phyloP scores from a whole-genome alignment of 35 echinoderm and acorn worm species.

The Patiria miniata region DNA sequence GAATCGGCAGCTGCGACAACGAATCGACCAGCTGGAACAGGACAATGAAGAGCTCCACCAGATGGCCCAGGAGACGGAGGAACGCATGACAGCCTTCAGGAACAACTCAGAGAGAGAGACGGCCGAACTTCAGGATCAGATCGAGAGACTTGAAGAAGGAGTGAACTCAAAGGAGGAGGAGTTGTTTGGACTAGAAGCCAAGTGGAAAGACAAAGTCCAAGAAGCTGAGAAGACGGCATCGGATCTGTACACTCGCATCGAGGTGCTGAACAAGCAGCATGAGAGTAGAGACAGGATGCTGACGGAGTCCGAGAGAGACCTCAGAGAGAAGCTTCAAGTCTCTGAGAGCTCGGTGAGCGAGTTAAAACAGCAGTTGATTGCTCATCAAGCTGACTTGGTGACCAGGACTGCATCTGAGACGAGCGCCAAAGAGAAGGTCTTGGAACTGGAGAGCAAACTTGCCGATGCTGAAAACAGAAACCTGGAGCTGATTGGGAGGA shows the following conservation, averaged over 20 bases:
- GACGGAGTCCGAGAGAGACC: slow-evolving; percentile 48
- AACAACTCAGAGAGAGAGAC: slow-evolving; percentile 49
- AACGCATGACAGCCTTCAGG: slow-evolving; percentile 50
- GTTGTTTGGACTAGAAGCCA: slow-evolving; percentile 25
- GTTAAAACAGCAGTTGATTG: slow-evolving; percentile 35
- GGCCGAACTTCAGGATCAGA: slow-evolving; percentile 54
- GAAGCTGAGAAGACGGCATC: slow-evolving; percentile 67
- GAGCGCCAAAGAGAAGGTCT: slow-evolving; percentile 36
- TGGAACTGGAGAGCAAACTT: slow-evolving; percentile 67
- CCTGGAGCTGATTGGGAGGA: slow-evolving; percentile 54
- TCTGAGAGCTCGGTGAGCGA: slow-evolving; percentile 32
- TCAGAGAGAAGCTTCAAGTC: slow-evolving; percentile 35
- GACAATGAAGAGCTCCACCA: slow-evolving; percentile 81
- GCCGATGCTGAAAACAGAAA: slow-evolving; percentile 54
- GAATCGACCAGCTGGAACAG: slow-evolving; percentile 63
- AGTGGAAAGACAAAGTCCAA: slow-evolving; percentile 46
- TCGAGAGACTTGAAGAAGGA: slow-evolving; percentile 48
- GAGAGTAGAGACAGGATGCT: slow-evolving; percentile 61
- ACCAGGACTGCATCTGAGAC: background rate
- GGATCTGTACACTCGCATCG: slow-evolving; percentile 73
- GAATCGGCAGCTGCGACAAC: slow-evolving; percentile 70
- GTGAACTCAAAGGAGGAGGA: slow-evolving; percentile 26
- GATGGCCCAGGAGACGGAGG: slow-evolving; percentile 86
- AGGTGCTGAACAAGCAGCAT: slow-evolving; percentile 66
- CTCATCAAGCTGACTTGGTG: slow-evolving; percentile 38